phyloP scores from a whole-genome alignment of 2,888 invertebrate genomes.

The Idaea straminata region DNA sequence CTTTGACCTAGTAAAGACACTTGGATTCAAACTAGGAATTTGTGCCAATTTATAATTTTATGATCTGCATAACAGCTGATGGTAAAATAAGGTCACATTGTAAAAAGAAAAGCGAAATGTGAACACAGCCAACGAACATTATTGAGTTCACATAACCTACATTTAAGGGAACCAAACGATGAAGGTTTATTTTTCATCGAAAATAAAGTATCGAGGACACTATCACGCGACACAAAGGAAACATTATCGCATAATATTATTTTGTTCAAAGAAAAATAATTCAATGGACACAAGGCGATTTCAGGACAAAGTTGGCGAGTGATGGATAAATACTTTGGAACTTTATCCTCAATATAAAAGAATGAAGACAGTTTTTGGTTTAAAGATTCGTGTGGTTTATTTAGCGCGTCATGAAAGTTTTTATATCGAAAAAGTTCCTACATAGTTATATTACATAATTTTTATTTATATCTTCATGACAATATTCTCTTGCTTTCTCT shows the following conservation, averaged over 20 bases:
- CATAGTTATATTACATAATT: not conserved
- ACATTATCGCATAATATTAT: conserved; percentile 19
- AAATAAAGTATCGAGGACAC: conserved; percentile 11
- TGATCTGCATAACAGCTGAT: conserved; percentile 16
- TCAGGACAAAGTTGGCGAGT: conserved; percentile 35
- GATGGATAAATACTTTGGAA: conserved; percentile 40
- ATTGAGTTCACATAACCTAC: not conserved
- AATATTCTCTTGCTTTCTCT: not conserved
- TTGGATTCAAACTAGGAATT: not conserved
- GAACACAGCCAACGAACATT: too few species aligned
- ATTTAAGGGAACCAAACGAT: conserved; percentile 3
- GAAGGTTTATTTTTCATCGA: not conserved
- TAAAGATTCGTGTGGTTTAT: conserved; percentile 36
- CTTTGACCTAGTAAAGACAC: conserved; percentile 40
- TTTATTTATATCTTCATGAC: not conserved
- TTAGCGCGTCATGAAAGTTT: conserved; percentile 30
- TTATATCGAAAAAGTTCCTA: conserved; percentile 38
- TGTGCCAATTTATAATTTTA: conserved; percentile 14
- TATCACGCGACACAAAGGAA: conserved; percentile 19
- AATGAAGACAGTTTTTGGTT: conserved; percentile 37
- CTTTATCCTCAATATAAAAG: conserved; percentile 38
- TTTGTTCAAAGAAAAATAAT: conserved; percentile 27
- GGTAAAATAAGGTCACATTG: conserved; percentile 13
- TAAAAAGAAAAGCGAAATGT: too few species aligned
- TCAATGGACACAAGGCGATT: conserved; percentile 29